Evolutionary conservation across 30 jellyfish, hydroid and myxozoan genomes (phyloP), one percentile per base, ranked within the genome.

Genomic region (Cassiopea andromeda): DNA sequence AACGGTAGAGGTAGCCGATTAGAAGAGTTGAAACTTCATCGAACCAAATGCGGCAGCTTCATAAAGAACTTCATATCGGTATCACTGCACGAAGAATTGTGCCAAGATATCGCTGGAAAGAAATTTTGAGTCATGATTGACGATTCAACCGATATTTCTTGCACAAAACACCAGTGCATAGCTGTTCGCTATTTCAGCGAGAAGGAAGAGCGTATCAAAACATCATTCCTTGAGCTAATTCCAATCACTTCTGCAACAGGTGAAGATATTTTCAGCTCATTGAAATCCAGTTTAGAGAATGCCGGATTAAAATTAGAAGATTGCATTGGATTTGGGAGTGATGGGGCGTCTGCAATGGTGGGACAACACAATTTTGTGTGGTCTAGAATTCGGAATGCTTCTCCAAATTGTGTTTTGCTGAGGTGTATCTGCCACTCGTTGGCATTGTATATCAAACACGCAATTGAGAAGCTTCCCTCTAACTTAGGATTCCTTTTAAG

Each of bases 371-470:
- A 84, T 84, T 91, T 96, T 18, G 92, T 91, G 4, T 92, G 97
- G 93, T 68, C 96, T 7, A 84, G 92, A 78, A 60, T 91, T 54
- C 44, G 54, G 45, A 80, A 54, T 60, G 89, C 15, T 48, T 50
- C 97, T 27, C 95, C 95, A 58, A 76, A 77, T 50, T 91, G 97
- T 76, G 49, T 91, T 44, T 92, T 58, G 64, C 48, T 83, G 89
- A 91, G 85, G 78, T 91, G 95, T 57, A 85, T 91, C 48, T 91
- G 97, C 75, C 97, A 91, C 60, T 91, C 96, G 16, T 77, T 91
- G 73, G 97, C 94, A 14, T 75, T 83, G 84, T 90, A 95, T 78
- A 50, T 90, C 60, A 77, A 90, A 87, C 70, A 82, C 66, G 94
- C 94, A 43, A 76, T 90, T 69, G 80, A 85, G 49, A 43, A 16